A percentile compares a stretch with the other conserved stretches of the same genome.
Evolutionary conservation across 2,113 vertebrate species (phyloP).

Genomic region (Hyperoodon ampullatus): DNA sequence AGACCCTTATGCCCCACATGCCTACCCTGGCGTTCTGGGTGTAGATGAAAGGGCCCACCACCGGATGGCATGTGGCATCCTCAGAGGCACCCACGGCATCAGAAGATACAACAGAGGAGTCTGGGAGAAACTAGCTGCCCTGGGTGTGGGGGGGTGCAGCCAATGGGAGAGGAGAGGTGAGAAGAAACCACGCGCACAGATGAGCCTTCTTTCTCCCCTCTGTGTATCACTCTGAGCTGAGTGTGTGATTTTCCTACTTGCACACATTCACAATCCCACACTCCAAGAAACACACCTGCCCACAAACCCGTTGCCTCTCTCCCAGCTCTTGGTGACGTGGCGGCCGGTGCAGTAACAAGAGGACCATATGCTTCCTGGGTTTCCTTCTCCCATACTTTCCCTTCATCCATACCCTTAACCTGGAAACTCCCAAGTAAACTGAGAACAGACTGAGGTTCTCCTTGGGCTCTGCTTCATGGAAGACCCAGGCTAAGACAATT

Average conservation of each 20-base stretch:
- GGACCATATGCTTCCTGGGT: rapidly evolving
- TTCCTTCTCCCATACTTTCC: neutral
- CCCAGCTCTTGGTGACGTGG: neutral
- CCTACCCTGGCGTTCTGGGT: rapidly evolving
- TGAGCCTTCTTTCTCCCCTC: rapidly evolving
- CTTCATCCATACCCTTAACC: no score
- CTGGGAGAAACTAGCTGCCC: rapidly evolving
- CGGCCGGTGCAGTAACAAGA: rapidly evolving
- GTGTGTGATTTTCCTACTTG: rapidly evolving
- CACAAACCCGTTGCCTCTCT: no score
- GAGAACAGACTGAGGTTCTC: no score
- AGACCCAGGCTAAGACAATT: neutral
- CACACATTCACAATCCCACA: no score
- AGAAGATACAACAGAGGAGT: neutral
- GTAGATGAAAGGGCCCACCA: neutral
- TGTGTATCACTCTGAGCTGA: rapidly evolving
- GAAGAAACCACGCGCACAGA: rapidly evolving
- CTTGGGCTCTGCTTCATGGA: neutral
- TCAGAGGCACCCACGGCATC: rapidly evolving
- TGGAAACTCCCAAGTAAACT: neutral
- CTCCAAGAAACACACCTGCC: neutral
- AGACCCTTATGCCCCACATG: rapidly evolving
- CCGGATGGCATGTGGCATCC: neutral
- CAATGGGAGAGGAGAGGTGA: no score
- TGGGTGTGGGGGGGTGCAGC: rapidly evolving